These are phyloP conservation scores for Microplitis mediator DNA, from an alignment of 1,140 invertebrate genomes.

Conservation along the genomic window DNA sequence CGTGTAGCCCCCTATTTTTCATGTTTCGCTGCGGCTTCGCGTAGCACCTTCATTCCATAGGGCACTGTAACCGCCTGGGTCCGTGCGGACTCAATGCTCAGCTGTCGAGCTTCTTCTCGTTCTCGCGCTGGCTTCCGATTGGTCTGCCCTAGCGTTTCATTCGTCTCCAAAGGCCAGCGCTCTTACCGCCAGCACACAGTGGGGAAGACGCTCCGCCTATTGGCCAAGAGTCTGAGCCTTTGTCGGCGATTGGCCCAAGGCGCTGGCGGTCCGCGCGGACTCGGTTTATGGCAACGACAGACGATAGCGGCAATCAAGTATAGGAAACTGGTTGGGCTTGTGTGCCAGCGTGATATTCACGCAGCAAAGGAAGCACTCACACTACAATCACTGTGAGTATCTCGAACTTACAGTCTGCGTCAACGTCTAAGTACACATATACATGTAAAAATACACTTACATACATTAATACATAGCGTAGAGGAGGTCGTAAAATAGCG, in stretches of 20 bases:
- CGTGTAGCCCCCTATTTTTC: slow-evolving; percentile 63
- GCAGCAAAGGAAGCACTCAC: slow-evolving; percentile 38
- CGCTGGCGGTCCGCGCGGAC: slow-evolving; percentile 51
- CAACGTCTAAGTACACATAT: neutral
- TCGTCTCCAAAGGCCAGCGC: slow-evolving; percentile 42
- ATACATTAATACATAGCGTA: neutral
- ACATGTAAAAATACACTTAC: neutral
- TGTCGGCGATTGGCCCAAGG: slow-evolving; percentile 43
- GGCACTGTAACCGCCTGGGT: slow-evolving; percentile 35
- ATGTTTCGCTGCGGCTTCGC: slow-evolving; percentile 64
- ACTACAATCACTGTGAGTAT: slow-evolving; percentile 29
- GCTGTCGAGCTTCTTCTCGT: slow-evolving; percentile 29
- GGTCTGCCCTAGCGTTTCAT: slow-evolving; percentile 43
- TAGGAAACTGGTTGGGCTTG: slow-evolving; percentile 62
- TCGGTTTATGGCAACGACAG: slow-evolving; percentile 42
- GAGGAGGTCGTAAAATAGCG: no score
- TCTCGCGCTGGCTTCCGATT: slow-evolving; percentile 39
- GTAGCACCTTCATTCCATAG: slow-evolving; percentile 62
- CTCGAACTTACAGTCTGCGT: neutral
- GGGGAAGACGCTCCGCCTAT: slow-evolving; percentile 9
- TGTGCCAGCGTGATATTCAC: slow-evolving; percentile 61
- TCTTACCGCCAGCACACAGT: neutral
- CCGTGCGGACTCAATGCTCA: slow-evolving; percentile 50
- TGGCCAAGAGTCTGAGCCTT: slow-evolving; percentile 40
- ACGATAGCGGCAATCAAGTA: slow-evolving; percentile 64